Base-by-base conservation (phyloP, 2,113 vertebrate species). In the Trinectes maculatus region DNA sequence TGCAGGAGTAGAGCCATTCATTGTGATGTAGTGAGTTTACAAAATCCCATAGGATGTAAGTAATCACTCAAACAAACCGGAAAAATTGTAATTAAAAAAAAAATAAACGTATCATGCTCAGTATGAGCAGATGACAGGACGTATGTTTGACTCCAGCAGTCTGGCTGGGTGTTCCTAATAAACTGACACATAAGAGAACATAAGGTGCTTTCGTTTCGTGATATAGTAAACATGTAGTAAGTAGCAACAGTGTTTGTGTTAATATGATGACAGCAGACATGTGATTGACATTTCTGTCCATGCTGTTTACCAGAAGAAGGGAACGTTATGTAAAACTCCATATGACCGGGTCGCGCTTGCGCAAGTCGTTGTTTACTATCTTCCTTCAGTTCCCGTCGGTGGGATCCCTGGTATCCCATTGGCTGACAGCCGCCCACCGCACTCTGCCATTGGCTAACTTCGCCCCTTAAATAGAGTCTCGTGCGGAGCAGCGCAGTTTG, bases 281-380 rank as follows among this genome's bases (percentile, higher is more conserved):
- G 34, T 36, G 9, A 36, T 36, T 36, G 8, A 36, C 34, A 36
- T 13, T 36, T n/a, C n/a, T 42, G 40, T 42, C 16, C 19, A 5
- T 43, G 19, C 49, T 75, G 73, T 77, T 71, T 69, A 51, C 22
- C 31, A 22, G 4, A n/a, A 0, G 40, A 10, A 31, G 21, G 43
- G 59, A 21, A 44, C 47, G 18, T 74, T 49, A 64, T 16, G 52
- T 57, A 57, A 57, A 8, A 4, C 21, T 1, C 6, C 0, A 1
- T 10, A 6, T 64, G 43, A 52, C 19, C 16, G 6, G 9, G 55
- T 58, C 48, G 3, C 31, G 21, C 44, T 2, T 15, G 8, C 47
- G 6, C 16, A 6, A 33, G 6, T 1, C 2, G 40, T 48, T 77
- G 46, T 84, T 84, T 70, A 84, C 69, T 22, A 44, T 44, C 43